Percentiles rank a stretch among this genome's conserved stretches.
Conservation (phyloP, 2,113 vertebrate genomes). For the Cnemophilus loriae region DNA sequence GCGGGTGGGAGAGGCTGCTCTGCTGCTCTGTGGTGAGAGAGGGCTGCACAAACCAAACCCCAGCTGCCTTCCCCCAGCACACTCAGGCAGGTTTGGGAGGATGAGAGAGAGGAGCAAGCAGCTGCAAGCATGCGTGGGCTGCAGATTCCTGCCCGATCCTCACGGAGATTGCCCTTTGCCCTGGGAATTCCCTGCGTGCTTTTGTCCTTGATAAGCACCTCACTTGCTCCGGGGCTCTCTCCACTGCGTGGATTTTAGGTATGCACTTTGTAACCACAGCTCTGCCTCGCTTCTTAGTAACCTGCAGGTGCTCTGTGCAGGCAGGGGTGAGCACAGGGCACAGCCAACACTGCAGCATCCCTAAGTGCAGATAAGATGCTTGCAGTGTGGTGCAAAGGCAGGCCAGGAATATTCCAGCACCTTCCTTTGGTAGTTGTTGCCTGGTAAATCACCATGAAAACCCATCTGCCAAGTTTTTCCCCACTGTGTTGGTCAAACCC, state of each 20-base stretch:
- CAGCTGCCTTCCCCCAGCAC: background rate
- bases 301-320: background rate
- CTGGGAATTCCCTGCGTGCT: background rate
- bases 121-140: conserved; percentile 16
- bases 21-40: background rate
- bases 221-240: background rate
- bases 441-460: background rate
- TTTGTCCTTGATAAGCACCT: background rate
- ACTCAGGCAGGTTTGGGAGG: background rate
- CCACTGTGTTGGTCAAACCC: background rate
- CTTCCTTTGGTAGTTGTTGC: background rate
- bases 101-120: background rate
- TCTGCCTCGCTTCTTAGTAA: background rate
- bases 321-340: background rate
- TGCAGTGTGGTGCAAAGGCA: background rate
- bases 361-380: fast-evolving
- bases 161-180: background rate
- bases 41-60: background rate
- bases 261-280: background rate
- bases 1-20: background rate
- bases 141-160: background rate
- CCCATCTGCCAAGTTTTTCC: background rate
- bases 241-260: background rate
- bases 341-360: background rate
- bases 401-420: background rate